A percentile compares a stretch with the other conserved stretches of the same genome.
phyloP scores from a whole-genome alignment of 2,113 vertebrate species.

The Salvelinus namaycush region DNA sequence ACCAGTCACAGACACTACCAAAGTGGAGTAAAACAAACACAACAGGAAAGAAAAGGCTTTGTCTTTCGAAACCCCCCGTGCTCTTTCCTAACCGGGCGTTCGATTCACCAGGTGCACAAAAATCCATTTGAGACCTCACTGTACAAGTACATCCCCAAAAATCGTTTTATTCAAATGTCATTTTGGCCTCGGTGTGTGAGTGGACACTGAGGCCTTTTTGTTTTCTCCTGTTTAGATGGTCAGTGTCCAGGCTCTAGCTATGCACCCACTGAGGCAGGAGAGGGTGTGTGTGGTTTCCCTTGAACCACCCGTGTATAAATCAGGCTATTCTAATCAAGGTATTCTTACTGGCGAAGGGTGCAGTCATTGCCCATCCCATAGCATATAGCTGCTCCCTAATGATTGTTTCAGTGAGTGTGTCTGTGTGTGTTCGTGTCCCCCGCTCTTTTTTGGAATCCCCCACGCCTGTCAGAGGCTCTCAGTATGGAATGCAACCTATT shows the following conservation, averaged over 20 bases:
- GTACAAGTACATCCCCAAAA: constrained; percentile 29
- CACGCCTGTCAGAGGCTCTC: constrained; percentile 12
- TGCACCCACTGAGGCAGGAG: constrained; percentile 36
- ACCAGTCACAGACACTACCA: not conserved
- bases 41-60: not conserved
- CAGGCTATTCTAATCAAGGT: constrained; percentile 35
- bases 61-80: constrained; percentile 2
- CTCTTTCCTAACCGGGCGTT: constrained; percentile 21
- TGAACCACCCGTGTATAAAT: constrained; percentile 45
- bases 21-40: not conserved
- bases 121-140: constrained; percentile 37
- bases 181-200: constrained; percentile 35
- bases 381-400: constrained; percentile 18
- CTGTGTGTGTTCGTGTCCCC: constrained; percentile 13
- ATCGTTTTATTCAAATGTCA: constrained; percentile 51
- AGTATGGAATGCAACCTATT: constrained; percentile 16
- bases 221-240: constrained; percentile 59
- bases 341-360: not conserved
- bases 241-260: constrained; percentile 53
- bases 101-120: constrained; percentile 28
- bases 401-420: constrained; percentile 15
- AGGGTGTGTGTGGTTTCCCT: constrained; percentile 30
- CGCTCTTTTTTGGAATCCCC: not conserved
- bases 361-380: not conserved
- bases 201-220: constrained; percentile 70